phyloP scores from a whole-genome alignment of 2,797 vertebrate species.

The Poeciliopsis infans region DNA sequence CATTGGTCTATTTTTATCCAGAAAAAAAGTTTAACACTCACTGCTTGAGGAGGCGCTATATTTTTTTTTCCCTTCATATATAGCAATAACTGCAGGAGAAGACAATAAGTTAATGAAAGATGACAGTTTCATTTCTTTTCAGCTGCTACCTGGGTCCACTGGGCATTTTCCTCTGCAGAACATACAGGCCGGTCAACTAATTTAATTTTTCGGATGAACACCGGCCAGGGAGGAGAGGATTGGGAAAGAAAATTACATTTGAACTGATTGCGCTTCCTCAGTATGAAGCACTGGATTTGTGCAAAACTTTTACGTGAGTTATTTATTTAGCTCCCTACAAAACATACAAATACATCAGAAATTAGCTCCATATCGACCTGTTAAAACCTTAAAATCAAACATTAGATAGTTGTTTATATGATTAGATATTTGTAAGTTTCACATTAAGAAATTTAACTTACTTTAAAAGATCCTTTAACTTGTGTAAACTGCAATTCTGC shows the following conservation, averaged over 20 bases:
- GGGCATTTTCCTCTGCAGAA: conserved; percentile 52
- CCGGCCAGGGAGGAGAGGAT: conserved; percentile 43
- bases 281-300: not conserved
- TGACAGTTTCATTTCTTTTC: conserved; percentile 49
- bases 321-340: not conserved
- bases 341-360: not conserved
- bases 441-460: not conserved
- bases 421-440: not conserved
- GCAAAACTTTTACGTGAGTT: not conserved
- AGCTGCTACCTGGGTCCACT: conserved; percentile 50
- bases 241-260: conserved; percentile 53
- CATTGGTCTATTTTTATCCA: not conserved
- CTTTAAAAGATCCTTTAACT: not conserved
- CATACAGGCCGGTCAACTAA: conserved; percentile 50
- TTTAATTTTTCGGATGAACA: conserved; percentile 57
- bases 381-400: not conserved
- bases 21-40: not conserved
- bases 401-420: not conserved
- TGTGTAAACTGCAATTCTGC: not conserved
- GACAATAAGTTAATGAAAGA: conserved; percentile 22
- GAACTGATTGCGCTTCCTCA: conserved; percentile 40
- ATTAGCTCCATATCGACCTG: not conserved
- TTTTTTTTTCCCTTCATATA: not conserved
- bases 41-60: not conserved
- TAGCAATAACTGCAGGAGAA: not conserved